Evolutionary conservation across 2,888 invertebrate species (phyloP).

Genomic region (Arrhopalites spinosus): DNA sequence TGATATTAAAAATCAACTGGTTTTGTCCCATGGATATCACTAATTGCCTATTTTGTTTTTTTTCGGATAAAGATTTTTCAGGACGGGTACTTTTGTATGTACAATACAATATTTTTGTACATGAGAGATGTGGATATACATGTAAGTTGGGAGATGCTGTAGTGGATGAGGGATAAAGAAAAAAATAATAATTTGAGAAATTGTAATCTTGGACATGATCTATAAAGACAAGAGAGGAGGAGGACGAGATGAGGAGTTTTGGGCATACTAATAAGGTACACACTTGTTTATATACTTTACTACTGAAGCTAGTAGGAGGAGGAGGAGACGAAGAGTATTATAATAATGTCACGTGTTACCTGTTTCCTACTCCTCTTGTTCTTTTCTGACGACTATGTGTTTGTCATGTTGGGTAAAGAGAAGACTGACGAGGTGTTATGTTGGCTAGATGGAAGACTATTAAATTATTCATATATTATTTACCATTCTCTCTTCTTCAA

Average conservation of each 20-base stretch:
- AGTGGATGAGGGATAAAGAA: too few relatives aligned
- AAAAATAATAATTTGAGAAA: too few relatives aligned
- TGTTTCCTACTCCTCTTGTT: background rate
- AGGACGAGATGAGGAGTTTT: background rate
- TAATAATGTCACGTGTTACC: slow-evolving; percentile 1
- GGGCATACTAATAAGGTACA: background rate
- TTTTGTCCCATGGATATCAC: too few relatives aligned
- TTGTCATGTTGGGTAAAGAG: slow-evolving; percentile 7
- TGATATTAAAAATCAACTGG: too few relatives aligned
- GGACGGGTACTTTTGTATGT: too few relatives aligned
- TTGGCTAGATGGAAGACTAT: background rate
- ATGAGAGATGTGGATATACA: too few relatives aligned
- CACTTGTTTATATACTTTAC: background rate
- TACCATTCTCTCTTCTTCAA: background rate
- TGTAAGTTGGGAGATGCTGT: too few relatives aligned
- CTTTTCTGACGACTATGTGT: background rate
- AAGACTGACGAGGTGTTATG: slow-evolving; percentile 10
- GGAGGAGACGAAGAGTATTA: background rate
- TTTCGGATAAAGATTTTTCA: too few relatives aligned
- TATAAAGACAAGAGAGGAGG: too few relatives aligned
- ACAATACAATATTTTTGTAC: too few relatives aligned
- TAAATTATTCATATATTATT: slow-evolving; percentile 15
- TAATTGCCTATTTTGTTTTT: too few relatives aligned
- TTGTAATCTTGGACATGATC: too few relatives aligned
- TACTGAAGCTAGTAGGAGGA: background rate